These are phyloP conservation scores for Batillaria attramentaria DNA, from an alignment of 1,140 invertebrate species.

Conservation along the genomic window DNA sequence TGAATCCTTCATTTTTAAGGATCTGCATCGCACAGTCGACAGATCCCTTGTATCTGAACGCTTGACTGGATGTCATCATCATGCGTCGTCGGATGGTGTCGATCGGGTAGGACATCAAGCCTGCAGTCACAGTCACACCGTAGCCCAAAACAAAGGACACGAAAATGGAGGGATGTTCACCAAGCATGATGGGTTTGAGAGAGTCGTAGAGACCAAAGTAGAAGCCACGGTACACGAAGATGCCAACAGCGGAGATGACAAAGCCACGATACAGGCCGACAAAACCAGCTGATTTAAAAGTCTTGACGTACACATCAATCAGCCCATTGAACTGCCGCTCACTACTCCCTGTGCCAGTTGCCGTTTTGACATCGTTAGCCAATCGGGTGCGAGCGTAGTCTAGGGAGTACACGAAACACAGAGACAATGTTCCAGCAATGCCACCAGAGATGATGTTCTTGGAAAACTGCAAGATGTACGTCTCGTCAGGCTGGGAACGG, in stretches of 20 bases:
- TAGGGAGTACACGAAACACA: conserved; percentile 95
- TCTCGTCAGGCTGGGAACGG: conserved; percentile 63
- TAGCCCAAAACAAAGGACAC: conserved; percentile 89
- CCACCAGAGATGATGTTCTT: conserved; percentile 91
- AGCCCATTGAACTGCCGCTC: conserved; percentile 90
- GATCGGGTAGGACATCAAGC: conserved; percentile 94
- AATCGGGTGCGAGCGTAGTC: conserved; percentile 94
- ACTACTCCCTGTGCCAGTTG: conserved; percentile 82
- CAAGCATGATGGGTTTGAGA: conserved; percentile 85
- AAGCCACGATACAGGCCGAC: conserved; percentile 93
- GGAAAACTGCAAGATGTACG: conserved; percentile 64
- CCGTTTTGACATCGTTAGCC: conserved; percentile 74
- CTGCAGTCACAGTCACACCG: conserved; percentile 86
- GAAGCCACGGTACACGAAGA: conserved; percentile 80
- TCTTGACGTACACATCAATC: conserved; percentile 88
- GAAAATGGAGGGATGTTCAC: conserved; percentile 85
- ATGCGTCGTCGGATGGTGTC: conserved; percentile 94
- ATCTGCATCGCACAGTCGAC: conserved; percentile 75
- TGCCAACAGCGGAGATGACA: conserved; percentile 82
- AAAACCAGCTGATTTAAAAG: conserved; percentile 89
- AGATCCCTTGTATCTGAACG: conserved; percentile 76
- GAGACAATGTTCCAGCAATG: conserved; percentile 92
- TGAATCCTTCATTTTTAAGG: conserved; percentile 75
- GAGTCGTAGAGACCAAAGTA: conserved; percentile 98
- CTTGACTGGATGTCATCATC: conserved; percentile 81